Evolutionary conservation across 30 jellyfish, hydroid and myxozoan genomes (phyloP).

Genomic region (Sanderia malayensis): DNA sequence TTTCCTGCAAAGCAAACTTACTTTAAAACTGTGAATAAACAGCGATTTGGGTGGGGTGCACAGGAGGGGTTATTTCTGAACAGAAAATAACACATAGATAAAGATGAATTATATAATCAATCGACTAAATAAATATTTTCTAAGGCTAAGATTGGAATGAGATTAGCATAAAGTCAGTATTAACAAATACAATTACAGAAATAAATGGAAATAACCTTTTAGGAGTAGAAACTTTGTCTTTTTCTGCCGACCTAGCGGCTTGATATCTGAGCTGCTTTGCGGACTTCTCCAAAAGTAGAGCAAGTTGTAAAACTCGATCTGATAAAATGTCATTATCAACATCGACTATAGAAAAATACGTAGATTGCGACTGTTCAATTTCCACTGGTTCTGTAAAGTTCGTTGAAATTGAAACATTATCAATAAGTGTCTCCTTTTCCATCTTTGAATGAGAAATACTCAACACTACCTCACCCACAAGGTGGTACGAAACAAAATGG

Average conservation of each 20-base stretch:
- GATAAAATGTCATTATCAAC: constrained; percentile 30
- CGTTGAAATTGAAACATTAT: not conserved
- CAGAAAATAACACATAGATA: too few relatives aligned
- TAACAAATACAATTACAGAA: too few relatives aligned
- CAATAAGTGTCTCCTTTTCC: not conserved
- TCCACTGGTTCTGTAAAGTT: not conserved
- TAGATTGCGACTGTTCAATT: constrained; percentile 19
- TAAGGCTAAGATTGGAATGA: too few relatives aligned
- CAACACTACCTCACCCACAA: too few relatives aligned
- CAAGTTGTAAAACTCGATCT: constrained; percentile 51
- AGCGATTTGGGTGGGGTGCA: too few relatives aligned
- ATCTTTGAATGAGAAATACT: too few relatives aligned
- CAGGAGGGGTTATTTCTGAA: too few relatives aligned
- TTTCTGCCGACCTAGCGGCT: constrained; percentile 28
- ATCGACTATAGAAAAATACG: constrained; percentile 38
- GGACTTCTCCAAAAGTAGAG: constrained; percentile 43
- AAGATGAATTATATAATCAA: too few relatives aligned
- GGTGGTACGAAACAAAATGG: too few relatives aligned
- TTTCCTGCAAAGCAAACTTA: constrained; percentile 24
- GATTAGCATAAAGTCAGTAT: too few relatives aligned
- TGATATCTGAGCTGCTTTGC: constrained; percentile 39
- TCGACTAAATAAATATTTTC: too few relatives aligned
- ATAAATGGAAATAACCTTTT: not conserved
- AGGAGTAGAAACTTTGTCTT: not conserved
- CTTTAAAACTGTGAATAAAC: too few relatives aligned